These are phyloP conservation scores for Galerucella nymphaeae DNA, from an alignment of 2,888 invertebrate genomes.

Conservation along the genomic window DNA sequence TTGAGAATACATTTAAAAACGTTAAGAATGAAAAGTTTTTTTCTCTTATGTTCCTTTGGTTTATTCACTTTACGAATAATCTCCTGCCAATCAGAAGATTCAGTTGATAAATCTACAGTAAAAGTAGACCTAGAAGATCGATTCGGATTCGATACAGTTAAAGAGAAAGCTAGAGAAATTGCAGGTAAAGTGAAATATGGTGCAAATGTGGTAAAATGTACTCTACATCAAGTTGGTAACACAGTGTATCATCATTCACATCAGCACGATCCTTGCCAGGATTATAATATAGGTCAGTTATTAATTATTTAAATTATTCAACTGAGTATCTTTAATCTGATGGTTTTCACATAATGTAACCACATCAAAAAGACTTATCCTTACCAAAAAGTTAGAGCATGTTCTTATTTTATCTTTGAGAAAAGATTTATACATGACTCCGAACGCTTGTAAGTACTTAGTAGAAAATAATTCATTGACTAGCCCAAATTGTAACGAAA, in stretches of 20 bases:
- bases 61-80: not conserved
- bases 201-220: constrained; percentile 14
- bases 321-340: too few species aligned
- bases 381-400: too few species aligned
- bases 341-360: too few species aligned
- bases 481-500: too few species aligned
- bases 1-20: not conserved
- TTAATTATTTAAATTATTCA: not conserved
- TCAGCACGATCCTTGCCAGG: too few species aligned
- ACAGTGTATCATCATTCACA: too few species aligned
- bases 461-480: too few species aligned
- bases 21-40: not conserved
- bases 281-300: not conserved
- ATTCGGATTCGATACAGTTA: not conserved
- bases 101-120: not conserved
- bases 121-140: not conserved
- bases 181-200: constrained; percentile 10
- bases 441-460: too few species aligned
- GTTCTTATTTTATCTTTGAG: too few species aligned
- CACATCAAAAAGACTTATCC: too few species aligned
- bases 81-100: not conserved
- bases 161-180: not conserved
- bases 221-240: not conserved
- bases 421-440: too few species aligned
- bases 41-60: not conserved